Base-by-base conservation (phyloP, 2,888 invertebrate species). In the Drosophila subsilvestris region DNA sequence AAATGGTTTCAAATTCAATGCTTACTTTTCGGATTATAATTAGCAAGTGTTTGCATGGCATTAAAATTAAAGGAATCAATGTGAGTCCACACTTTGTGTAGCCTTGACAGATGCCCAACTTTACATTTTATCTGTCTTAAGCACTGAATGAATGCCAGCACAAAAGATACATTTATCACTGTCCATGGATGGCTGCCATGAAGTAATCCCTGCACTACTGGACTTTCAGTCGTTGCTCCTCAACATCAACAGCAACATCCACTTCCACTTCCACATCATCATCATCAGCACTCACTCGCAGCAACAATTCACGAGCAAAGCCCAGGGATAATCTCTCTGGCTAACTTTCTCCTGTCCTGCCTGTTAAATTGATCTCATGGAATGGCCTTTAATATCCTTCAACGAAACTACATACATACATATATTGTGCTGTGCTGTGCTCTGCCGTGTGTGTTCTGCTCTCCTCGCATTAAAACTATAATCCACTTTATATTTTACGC, bases 401-500 rank as follows among this genome's bases (percentile, higher is more conserved):
- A 50, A 32, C 60, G 63, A 54, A 79, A 47, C 45, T 51, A 50
- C 20, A 20, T 20, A 20, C 20, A n/a, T n/a, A n/a, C 3, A 20
- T 20, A 25, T 14, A 27, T 54, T 43, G 55, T 48, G 63, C 37
- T 25, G 32, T 27, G 47, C 22, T 29, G 49, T 56, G 53, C n/a
- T n/a, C n/a, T n/a, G n/a, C n/a, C n/a, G n/a, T 47, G 14, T 51
- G 62, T 48, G 43, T 50, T 50, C 60, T 73, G 43, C 51, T 50
- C 60, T 73, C 45, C 44, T 29, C 72, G 37, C 81, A 85, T 89
- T 89, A 79, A 87, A 89, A 88, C 84, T 82, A 82, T 89, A 84
- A 84, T 88, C 84, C 84, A 84, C 88, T 84, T 89, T 76, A 88
- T 84, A 89, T 84, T 84, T 84, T 79, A 73, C 84, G 88, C 75